Conservation (phyloP, 2,113 vertebrate genomes). For the Chauna torquata region DNA sequence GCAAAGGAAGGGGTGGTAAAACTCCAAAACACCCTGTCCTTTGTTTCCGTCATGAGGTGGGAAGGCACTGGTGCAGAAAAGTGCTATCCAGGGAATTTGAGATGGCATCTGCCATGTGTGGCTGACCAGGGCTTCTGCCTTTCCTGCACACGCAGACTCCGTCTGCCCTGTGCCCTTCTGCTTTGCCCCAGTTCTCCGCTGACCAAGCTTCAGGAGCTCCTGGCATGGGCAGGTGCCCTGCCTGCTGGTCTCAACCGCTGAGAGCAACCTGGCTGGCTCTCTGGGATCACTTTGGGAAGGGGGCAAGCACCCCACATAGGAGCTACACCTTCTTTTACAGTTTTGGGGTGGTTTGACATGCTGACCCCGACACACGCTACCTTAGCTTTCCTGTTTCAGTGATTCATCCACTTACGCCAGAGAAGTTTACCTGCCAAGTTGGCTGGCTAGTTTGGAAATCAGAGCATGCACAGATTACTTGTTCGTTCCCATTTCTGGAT, state of each 20-base stretch:
- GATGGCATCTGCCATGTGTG: neutral
- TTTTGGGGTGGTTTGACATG: neutral
- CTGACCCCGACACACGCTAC: neutral
- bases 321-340: neutral
- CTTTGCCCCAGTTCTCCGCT: rapidly evolving
- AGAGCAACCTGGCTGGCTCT: neutral
- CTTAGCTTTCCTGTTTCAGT: neutral
- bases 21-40: neutral
- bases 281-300: neutral
- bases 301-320: neutral
- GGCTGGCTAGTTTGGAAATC: neutral
- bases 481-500: neutral
- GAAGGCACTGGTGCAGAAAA: neutral
- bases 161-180: neutral
- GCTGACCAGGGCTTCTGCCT: neutral
- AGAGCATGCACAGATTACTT: neutral
- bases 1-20: neutral
- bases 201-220: neutral
- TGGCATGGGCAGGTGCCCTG: neutral
- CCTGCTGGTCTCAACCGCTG: neutral
- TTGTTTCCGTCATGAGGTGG: neutral
- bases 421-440: neutral
- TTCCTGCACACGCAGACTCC: neutral
- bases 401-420: neutral
- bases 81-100: neutral